Evolutionary conservation across 2,888 invertebrate genomes (phyloP).

Genomic region (Leuctra nigra): DNA sequence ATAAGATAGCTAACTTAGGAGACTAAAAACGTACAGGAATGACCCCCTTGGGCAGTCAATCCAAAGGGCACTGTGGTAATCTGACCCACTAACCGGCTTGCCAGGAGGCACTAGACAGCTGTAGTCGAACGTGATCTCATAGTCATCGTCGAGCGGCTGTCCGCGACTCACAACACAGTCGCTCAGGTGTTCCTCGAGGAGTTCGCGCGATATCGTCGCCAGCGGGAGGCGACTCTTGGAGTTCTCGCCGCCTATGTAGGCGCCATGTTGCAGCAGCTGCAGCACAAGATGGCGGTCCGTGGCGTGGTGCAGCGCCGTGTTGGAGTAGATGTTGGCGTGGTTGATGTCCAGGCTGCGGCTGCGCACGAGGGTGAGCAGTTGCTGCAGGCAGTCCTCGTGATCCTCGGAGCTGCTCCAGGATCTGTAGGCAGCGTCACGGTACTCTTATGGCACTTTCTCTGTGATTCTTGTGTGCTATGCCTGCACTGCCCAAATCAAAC

Average conservation of each 20-base stretch:
- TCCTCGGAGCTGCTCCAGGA: neutral
- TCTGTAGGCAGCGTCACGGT: too few relatives aligned
- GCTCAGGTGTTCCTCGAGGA: constrained; percentile 66
- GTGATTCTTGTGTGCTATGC: too few relatives aligned
- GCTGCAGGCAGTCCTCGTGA: constrained; percentile 31
- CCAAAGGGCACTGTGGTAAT: too few relatives aligned
- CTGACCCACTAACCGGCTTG: too few relatives aligned
- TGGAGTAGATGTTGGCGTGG: constrained; percentile 36
- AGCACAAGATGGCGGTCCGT: constrained; percentile 56
- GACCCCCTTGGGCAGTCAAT: too few relatives aligned
- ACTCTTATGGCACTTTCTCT: too few relatives aligned
- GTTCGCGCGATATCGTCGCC: constrained; percentile 60
- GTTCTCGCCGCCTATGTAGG: constrained; percentile 61
- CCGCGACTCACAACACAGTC: constrained; percentile 62
- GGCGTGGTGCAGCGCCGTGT: constrained; percentile 58
- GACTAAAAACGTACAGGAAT: too few relatives aligned
- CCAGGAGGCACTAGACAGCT: constrained; percentile 57
- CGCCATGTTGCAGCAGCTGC: constrained; percentile 56
- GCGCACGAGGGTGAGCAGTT: constrained; percentile 43
- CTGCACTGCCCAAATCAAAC: too few relatives aligned
- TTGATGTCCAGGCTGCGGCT: constrained; percentile 28
- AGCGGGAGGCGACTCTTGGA: constrained; percentile 60
- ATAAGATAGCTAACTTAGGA: too few relatives aligned
- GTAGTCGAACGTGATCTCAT: constrained; percentile 67
- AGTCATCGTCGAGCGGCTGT: constrained; percentile 58